Evolutionary conservation across 2,888 invertebrate genomes (phyloP), one percentile per base, ranked within the genome.

Genomic region (Gerris lacustris): DNA sequence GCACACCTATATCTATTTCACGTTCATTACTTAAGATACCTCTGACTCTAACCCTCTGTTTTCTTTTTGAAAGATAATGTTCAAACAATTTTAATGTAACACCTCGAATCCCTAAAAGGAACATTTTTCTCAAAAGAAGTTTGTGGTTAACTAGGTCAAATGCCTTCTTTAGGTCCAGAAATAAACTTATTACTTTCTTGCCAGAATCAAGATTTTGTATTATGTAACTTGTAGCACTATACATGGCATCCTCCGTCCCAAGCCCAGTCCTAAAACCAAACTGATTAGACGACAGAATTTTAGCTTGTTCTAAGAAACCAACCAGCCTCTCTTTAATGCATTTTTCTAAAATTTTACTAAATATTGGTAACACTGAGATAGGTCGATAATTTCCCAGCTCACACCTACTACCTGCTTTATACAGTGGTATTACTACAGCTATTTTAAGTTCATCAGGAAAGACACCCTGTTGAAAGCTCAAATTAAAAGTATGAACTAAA

Each of bases 381-480:
- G 70, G 70, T n/a, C 67, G 45, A 67, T 55, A 72, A 44, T 71
- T 72, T 45, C 47, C 66, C 66, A 45, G 64, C 44, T 71, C 64
- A 18, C 66, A 44, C n/a, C 62, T 70, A n/a, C 45, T 67, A 18
- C 55, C 45, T 18, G 72, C 43, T 66, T 70, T 72, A 63, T 45
- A 70, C 7, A 70, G 43, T 31, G 70, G 72, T 62, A 67, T 47
- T 9, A 72, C 66, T 63, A 68, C 66, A 45, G 70, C 66, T n/a
- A 63, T 7, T 72, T 73, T 72, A 63, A 70, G 70, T 17, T 18
- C 47, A 55, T 73, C 68, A 67, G 71, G 70, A 17, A 73, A 73
- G 45, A 67, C 62, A 9, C 70, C 71, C 45, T 18, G 18, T n/a
- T 63, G 5, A n/a, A 73, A 47, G 45, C 71, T 66, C 45, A 71